Percentiles rank a stretch among this genome's conserved stretches.
phyloP scores from a whole-genome alignment of 2,113 vertebrate species.

The Salvator merianae region DNA sequence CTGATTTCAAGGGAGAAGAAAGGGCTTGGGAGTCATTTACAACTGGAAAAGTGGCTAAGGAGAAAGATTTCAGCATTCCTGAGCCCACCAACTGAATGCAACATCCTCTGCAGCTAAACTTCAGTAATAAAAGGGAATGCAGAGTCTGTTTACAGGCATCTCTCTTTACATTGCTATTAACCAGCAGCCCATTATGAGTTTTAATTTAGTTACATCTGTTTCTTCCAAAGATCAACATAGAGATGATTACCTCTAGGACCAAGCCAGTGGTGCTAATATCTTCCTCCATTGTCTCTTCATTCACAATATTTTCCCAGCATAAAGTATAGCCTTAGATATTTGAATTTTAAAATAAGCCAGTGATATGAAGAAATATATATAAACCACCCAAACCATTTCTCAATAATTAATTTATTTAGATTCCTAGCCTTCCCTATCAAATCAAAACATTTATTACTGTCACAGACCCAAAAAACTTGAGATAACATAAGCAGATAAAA shows the following conservation, averaged over 20 bases:
- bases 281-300: not conserved
- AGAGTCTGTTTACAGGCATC: not conserved
- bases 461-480: no score
- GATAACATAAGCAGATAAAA: no score
- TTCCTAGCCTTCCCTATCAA: not conserved
- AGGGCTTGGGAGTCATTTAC: no score
- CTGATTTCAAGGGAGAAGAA: not conserved
- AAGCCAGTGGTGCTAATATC: not conserved
- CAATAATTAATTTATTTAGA: no score
- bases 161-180: not conserved
- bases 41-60: not conserved
- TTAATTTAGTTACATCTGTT: no score
- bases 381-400: no score
- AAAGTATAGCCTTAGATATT: not conserved
- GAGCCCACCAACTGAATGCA: not conserved
- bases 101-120: not conserved
- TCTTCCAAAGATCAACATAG: no score
- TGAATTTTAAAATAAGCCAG: conserved; percentile 10
- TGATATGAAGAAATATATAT: not conserved
- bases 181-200: not conserved
- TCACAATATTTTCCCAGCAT: not conserved
- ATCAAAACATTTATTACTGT: not conserved
- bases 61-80: no score
- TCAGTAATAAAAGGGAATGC: not conserved
- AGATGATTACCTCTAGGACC: no score